These are phyloP conservation scores for Burhinus oedicnemus DNA, from an alignment of 2,113 vertebrate species.

Conservation along the genomic window DNA sequence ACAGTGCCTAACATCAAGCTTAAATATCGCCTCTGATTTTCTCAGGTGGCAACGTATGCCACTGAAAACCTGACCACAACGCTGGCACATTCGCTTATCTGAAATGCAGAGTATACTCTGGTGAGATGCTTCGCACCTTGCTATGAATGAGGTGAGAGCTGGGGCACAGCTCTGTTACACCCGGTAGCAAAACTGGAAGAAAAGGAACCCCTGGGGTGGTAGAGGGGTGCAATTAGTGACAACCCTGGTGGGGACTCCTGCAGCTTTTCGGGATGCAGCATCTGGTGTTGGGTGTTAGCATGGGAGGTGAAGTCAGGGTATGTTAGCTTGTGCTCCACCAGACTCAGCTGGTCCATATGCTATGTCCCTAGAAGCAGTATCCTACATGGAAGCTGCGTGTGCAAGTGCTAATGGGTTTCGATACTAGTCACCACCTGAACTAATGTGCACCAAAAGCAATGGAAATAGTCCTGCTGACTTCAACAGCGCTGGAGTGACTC, in stretches of 20 bases:
- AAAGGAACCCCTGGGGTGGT: neutral
- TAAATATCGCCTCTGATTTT: neutral
- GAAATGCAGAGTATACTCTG: neutral
- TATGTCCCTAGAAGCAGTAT: neutral
- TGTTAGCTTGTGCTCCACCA: neutral
- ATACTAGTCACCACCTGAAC: neutral
- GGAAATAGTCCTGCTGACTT: neutral
- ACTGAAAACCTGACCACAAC: neutral
- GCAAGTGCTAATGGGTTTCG: neutral
- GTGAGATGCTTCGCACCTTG: neutral
- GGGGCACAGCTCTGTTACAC: neutral
- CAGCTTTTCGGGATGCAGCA: neutral
- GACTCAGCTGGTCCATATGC: neutral
- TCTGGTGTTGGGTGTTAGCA: neutral
- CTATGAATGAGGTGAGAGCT: neutral
- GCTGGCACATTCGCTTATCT: neutral
- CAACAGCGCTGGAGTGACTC: neutral
- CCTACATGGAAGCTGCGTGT: neutral
- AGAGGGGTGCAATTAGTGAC: neutral
- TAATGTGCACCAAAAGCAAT: neutral
- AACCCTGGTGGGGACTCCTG: neutral
- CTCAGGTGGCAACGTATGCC: neutral
- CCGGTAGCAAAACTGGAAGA: neutral
- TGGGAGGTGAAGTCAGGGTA: neutral
- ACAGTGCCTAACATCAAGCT: neutral